A percentile compares a stretch with the other conserved stretches of the same genome.
Evolutionary conservation across 1,140 invertebrate species (phyloP).

Genomic region (Drosophila athabasca): DNA sequence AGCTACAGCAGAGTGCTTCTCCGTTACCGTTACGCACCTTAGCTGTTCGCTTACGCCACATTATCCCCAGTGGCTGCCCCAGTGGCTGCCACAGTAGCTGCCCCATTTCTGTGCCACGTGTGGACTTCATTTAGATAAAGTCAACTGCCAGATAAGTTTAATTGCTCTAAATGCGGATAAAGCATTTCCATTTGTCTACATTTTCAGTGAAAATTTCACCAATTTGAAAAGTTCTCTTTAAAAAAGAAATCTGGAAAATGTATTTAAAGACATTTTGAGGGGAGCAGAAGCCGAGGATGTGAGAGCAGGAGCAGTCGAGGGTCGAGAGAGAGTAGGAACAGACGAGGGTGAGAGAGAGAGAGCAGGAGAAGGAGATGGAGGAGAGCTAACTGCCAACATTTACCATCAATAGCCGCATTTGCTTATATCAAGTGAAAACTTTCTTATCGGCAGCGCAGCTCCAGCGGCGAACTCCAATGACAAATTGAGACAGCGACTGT

Average conservation of each 20-base stretch:
- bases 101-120: slow-evolving; percentile 36
- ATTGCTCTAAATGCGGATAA: slow-evolving; percentile 46
- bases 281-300: background rate
- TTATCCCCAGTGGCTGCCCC: background rate
- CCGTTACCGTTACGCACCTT: slow-evolving; percentile 72
- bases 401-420: slow-evolving; percentile 72
- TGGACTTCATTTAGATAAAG: slow-evolving; percentile 73
- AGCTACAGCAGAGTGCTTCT: slow-evolving; percentile 44
- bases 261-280: slow-evolving; percentile 26
- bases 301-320: background rate
- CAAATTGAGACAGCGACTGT: slow-evolving; percentile 68
- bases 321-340: background rate
- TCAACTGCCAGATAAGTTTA: slow-evolving; percentile 17
- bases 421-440: slow-evolving; percentile 73
- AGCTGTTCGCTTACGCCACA: slow-evolving; percentile 21
- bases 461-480: slow-evolving; percentile 75
- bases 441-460: slow-evolving; percentile 70
- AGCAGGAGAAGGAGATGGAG: background rate
- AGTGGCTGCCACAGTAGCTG: background rate
- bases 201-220: slow-evolving; percentile 2
- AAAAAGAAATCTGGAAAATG: slow-evolving; percentile 16
- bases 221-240: slow-evolving; percentile 12
- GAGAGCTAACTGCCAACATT: slow-evolving; percentile 61
- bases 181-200: slow-evolving; percentile 48
- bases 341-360: no score